phyloP scores from a whole-genome alignment of 2,797 vertebrate species.

The Mus caroli region DNA sequence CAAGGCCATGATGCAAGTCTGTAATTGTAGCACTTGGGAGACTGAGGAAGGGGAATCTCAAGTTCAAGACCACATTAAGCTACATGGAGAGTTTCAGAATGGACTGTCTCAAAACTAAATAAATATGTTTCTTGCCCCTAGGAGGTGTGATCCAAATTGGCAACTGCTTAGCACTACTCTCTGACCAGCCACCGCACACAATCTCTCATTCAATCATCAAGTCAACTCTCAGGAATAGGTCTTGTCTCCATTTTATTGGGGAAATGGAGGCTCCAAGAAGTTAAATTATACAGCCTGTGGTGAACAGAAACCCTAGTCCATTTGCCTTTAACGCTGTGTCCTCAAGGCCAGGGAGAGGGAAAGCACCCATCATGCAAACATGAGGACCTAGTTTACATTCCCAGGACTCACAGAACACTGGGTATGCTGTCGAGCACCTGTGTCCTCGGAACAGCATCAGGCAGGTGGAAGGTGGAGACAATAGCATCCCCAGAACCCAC shows the following conservation, averaged over 20 bases:
- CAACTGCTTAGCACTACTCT: neutral
- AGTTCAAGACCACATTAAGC: neutral
- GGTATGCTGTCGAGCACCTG: neutral
- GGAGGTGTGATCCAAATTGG: neutral
- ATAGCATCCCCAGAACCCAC: neutral
- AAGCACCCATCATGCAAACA: neutral
- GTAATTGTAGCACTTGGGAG: neutral
- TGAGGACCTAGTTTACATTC: neutral
- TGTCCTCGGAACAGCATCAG: neutral
- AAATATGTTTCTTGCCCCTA: neutral
- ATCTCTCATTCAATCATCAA: constrained; percentile 25
- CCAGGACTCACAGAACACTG: neutral
- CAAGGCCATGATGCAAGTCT: neutral
- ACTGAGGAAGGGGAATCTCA: neutral
- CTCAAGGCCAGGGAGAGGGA: neutral
- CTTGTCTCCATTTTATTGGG: constrained; percentile 1
- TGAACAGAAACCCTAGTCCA: neutral
- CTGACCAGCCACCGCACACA: neutral
- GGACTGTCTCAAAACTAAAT: neutral
- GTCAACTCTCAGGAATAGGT: neutral
- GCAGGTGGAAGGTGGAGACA: neutral
- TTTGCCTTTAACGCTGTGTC: neutral
- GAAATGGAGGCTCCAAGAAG: neutral
- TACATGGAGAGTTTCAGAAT: neutral
- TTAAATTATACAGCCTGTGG: neutral